Evolutionary conservation across 1,140 invertebrate genomes (phyloP).

Genomic region (Hetaerina americana): DNA sequence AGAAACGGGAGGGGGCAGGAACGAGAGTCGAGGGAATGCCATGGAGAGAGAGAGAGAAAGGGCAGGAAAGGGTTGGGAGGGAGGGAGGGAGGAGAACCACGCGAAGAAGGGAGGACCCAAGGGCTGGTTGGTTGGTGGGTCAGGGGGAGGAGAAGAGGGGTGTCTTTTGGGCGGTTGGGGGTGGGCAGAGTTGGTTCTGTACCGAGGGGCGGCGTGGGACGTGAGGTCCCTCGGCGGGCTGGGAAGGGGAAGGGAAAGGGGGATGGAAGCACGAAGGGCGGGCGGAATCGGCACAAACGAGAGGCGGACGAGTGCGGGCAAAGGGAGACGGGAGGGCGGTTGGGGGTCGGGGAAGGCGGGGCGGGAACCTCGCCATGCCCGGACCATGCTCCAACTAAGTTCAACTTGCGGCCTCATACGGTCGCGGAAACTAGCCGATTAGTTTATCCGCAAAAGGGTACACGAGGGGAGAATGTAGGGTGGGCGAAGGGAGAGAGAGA

Average conservation of each 20-base stretch:
- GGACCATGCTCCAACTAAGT: not conserved
- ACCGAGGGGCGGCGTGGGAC: not conserved
- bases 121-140: not conserved
- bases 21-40: not conserved
- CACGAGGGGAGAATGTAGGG: not conserved
- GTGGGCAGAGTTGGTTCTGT: not conserved
- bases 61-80: not conserved
- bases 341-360: not conserved
- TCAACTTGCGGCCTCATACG: not conserved
- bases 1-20: not conserved
- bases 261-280: not conserved
- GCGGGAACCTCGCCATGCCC: not conserved
- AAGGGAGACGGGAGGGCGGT: not conserved
- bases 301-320: not conserved
- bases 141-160: not conserved
- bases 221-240: too few relatives aligned
- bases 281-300: not conserved
- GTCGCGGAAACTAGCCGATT: not conserved
- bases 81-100: not conserved
- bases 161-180: not conserved
- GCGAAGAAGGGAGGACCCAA: not conserved
- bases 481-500: not conserved
- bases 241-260: not conserved
- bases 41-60: not conserved
- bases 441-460: not conserved